A percentile compares a stretch with the other conserved stretches of the same genome.
Conservation (phyloP, 2,113 vertebrate species). For the Sterrhoptilus dennistouni region DNA sequence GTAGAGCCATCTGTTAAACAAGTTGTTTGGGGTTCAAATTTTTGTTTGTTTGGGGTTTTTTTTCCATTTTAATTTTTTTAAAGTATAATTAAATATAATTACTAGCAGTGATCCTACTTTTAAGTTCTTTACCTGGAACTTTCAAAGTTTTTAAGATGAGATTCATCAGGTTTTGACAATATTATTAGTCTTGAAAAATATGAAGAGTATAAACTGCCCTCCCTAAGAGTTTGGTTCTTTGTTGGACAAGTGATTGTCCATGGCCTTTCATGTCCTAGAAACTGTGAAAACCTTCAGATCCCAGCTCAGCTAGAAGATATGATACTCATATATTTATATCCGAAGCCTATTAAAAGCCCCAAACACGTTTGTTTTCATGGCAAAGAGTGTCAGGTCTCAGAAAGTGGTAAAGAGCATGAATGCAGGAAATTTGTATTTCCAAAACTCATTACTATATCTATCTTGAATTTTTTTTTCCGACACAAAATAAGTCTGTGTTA, state of each 20-base stretch:
- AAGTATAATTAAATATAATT: background rate
- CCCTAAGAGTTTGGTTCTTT: background rate
- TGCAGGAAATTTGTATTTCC: background rate
- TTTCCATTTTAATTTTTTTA: background rate
- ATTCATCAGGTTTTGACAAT: background rate
- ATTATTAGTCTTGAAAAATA: background rate
- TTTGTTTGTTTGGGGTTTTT: background rate
- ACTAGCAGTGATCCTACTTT: background rate
- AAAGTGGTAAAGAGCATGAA: background rate
- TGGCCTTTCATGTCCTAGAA: background rate
- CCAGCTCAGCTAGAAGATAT: background rate
- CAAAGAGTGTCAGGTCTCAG: background rate
- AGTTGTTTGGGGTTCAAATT: background rate
- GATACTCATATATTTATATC: background rate
- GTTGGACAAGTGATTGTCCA: background rate
- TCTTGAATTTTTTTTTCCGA: background rate
- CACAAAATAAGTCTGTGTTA: background rate
- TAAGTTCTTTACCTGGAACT: background rate
- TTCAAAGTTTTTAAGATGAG: background rate
- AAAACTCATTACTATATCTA: background rate
- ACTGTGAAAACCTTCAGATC: background rate
- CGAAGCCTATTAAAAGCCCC: background rate
- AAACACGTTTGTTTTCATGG: background rate
- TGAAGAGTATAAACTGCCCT: background rate
- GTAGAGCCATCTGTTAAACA: conserved; percentile 72